Conservation (phyloP, 2,888 invertebrate genomes). For the Cepaea hortensis region DNA sequence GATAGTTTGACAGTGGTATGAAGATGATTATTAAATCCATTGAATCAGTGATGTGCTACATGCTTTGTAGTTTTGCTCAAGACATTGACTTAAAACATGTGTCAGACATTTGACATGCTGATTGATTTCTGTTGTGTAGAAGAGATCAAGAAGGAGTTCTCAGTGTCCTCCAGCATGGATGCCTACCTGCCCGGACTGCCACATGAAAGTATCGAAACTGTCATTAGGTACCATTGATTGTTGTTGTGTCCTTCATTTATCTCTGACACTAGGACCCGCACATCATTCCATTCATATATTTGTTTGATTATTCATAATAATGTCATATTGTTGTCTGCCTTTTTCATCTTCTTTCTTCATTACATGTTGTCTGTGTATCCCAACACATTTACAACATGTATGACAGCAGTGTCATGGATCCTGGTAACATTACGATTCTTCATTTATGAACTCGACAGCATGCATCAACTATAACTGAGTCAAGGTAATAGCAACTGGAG, state of each 20-base stretch:
- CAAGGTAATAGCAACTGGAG: too few species aligned
- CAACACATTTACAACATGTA: too few species aligned
- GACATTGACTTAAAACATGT: too few species aligned
- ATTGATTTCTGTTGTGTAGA: constrained; percentile 10
- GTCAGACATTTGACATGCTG: too few species aligned
- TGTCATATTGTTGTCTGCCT: background rate
- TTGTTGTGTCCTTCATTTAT: background rate
- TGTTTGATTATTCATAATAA: background rate
- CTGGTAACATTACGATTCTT: too few species aligned
- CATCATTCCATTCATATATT: background rate
- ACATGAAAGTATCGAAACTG: constrained; percentile 37
- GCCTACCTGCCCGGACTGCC: constrained; percentile 34
- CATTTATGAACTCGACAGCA: too few species aligned
- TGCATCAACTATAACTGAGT: too few species aligned
- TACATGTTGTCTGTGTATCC: background rate
- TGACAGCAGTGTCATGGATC: too few species aligned
- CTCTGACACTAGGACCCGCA: background rate
- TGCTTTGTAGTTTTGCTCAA: too few species aligned
- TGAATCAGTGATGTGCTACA: too few species aligned
- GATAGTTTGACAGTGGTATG: too few species aligned
- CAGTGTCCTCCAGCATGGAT: constrained; percentile 16
- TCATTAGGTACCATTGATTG: constrained; percentile 37
- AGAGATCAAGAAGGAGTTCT: constrained; percentile 45
- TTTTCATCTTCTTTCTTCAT: background rate
- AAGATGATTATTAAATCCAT: too few species aligned